These are phyloP conservation scores for Hippopotamyrus pictus DNA, from an alignment of 2,797 vertebrate genomes.

Conservation along the genomic window DNA sequence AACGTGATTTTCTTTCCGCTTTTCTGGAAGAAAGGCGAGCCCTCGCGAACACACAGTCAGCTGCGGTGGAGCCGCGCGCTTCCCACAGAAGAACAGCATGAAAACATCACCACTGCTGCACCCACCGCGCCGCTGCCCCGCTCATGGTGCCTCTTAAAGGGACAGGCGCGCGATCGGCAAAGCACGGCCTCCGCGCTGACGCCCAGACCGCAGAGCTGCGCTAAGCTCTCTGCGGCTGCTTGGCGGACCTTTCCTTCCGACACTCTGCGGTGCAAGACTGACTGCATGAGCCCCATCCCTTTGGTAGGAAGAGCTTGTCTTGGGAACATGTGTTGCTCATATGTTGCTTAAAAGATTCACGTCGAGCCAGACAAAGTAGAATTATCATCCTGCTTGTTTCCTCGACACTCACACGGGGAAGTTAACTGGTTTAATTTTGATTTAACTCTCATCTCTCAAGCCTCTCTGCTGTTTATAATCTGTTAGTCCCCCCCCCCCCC, in stretches of 20 bases:
- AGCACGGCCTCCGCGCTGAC: neutral
- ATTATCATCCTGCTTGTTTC: neutral
- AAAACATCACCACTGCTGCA: conserved; percentile 44
- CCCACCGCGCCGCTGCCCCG: conserved; percentile 34
- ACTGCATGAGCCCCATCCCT: neutral
- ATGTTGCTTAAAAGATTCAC: neutral
- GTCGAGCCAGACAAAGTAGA: neutral
- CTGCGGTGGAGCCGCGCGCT: conserved; percentile 43
- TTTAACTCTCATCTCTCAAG: neutral
- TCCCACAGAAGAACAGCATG: conserved; percentile 53
- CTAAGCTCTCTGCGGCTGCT: neutral
- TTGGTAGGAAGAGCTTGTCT: neutral
- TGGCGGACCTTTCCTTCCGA: neutral
- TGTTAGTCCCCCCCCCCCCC: neutral
- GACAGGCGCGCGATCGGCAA: conserved; percentile 28
- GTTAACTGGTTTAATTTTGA: neutral
- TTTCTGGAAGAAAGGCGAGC: conserved; percentile 35
- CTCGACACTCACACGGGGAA: neutral
- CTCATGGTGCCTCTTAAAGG: conserved; percentile 47
- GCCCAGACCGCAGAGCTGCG: neutral
- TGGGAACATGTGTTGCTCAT: neutral
- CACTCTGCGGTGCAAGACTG: neutral
- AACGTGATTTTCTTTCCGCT: conserved; percentile 31
- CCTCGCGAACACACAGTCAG: conserved; percentile 32
- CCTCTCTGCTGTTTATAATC: neutral